phyloP scores from a whole-genome alignment of 2,113 vertebrate genomes.

The Sigmodon hispidus region DNA sequence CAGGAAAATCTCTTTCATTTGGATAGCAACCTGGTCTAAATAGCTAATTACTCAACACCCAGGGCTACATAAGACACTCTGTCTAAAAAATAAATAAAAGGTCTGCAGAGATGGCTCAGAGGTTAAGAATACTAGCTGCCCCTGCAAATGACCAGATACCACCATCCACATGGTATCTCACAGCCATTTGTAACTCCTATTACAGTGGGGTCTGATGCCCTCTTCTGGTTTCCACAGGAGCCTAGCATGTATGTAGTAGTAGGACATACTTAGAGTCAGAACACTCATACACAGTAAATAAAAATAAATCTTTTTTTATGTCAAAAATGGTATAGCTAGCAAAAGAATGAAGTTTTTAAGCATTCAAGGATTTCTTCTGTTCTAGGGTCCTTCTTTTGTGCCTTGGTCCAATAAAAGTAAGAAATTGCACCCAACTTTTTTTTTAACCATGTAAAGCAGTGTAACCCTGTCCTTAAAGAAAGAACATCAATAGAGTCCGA shows the following conservation, averaged over 20 bases:
- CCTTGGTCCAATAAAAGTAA: constrained; percentile 32
- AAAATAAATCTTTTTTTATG: background rate
- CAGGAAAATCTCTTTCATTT: background rate
- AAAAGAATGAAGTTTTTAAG: background rate
- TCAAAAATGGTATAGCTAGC: background rate
- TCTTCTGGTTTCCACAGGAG: background rate
- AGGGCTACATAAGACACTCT: background rate
- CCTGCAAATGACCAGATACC: background rate
- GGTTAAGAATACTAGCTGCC: background rate
- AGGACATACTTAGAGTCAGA: background rate
- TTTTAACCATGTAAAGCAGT: background rate
- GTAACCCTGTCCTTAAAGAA: background rate
- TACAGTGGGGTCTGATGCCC: background rate
- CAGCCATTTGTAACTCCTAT: background rate
- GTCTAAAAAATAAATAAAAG: background rate
- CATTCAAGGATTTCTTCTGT: background rate
- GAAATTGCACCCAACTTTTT: background rate
- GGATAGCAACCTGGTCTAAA: background rate
- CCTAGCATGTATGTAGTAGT: background rate
- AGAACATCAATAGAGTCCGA: background rate
- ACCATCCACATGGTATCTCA: background rate
- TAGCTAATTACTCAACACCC: background rate
- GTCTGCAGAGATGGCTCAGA: background rate
- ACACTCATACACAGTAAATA: background rate
- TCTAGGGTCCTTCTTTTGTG: background rate